Evolutionary conservation across 2,888 invertebrate genomes (phyloP), one percentile per base, ranked within the genome.

Genomic region (Cecidostiba fungosa): DNA sequence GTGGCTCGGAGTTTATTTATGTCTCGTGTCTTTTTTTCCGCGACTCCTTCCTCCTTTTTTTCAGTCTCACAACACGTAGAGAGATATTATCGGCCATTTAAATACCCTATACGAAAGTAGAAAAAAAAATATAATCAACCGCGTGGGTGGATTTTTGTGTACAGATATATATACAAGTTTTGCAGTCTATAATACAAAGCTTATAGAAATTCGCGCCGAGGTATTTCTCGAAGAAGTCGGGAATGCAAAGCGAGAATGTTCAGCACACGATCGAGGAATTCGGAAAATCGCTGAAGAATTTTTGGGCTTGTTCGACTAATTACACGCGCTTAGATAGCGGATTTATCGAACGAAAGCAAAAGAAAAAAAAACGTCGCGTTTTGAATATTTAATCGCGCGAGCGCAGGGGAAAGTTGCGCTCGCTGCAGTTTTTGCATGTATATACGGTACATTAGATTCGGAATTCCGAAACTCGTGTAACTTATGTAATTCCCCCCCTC

Each of bases 1-100:
- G 47, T 70, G 47, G 43, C 29, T 69, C 69, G 70, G n/a, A n/a
- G 82, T 77, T 77, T 74, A 69, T 82, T 82, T 77, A 82, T 70
- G 39, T 66, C 54, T 12, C 77, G 70, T 77, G 50, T 47, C 26
- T 77, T 59, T n/a, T 78, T 72, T 78, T 83, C 77, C 83, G 77
- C 69, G 83, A 83, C 43, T 77, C 54, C 47, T 43, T 70, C 43
- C 54, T 39, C 39, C 36, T 62, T 59, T 47, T 77, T 83, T 72
- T 1, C 12, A 16, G 36, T 32, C 54, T 19, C 50, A 79, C 12
- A 79, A 32, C 14, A 16, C n/a, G 14, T 29, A 69, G 47, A 29
- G 32, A 19, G 36, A 19, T n/a, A n/a, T 14, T n/a, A n/a, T 14
- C 43, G 32, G 23, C 19, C 23, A 23, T 59, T 59, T 59, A n/a